These are phyloP conservation scores for Chrysocyon brachyurus DNA, from an alignment of 2,797 vertebrate genomes.

Conservation along the genomic window DNA sequence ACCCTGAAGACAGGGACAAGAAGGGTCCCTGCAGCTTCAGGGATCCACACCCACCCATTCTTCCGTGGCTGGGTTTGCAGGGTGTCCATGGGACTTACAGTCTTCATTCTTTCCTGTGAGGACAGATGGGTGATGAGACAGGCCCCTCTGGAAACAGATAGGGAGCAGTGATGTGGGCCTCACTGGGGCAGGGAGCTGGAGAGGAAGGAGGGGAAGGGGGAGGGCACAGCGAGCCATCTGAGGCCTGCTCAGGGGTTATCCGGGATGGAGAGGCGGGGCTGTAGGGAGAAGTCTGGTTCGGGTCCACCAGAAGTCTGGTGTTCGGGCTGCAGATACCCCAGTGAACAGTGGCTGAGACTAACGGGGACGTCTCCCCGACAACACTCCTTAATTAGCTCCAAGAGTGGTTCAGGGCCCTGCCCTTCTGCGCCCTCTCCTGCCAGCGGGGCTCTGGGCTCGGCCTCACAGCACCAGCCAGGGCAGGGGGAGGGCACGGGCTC, in stretches of 20 bases:
- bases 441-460: not conserved
- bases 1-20: accelerated
- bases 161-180: not conserved
- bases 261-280: not conserved
- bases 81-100: accelerated
- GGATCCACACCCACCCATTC: not conserved
- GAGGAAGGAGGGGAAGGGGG: not conserved
- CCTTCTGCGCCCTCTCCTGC: not conserved
- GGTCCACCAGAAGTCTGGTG: not conserved
- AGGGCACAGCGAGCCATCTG: not conserved
- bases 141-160: not conserved
- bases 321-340: not conserved
- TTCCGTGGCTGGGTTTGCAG: not conserved
- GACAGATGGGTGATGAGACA: not conserved
- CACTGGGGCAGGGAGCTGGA: not conserved
- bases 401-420: not conserved
- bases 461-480: not conserved
- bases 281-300: not conserved
- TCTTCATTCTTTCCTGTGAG: not conserved
- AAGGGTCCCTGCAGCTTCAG: not conserved
- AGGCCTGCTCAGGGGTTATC: not conserved
- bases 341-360: not conserved
- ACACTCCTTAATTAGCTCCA: accelerated
- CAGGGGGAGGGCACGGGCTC: not conserved
- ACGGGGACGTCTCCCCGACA: not conserved